Evolutionary conservation across 2,797 vertebrate species (phyloP), one percentile per base, ranked within the genome.

Genomic region (Coilia nasus): DNA sequence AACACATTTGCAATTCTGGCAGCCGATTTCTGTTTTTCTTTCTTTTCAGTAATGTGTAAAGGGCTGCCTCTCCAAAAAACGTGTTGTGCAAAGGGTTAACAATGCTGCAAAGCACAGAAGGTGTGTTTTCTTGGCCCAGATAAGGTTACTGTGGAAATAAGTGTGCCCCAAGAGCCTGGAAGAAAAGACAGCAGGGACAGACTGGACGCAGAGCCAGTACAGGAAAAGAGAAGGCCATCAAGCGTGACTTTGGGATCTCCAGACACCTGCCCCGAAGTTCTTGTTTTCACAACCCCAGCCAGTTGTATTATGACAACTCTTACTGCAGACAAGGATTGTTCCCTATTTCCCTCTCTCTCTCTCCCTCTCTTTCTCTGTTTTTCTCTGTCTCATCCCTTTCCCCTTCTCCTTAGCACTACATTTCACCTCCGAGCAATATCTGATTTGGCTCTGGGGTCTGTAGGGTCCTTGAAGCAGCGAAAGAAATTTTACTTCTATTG

Each of bases 401-500:
- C 81, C 80, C 87, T 90, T 89, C 87, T 85, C 85, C 88, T 84
- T 71, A 28, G 14, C 14, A 28, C 64, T 71, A 71, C 64, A 71
- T 71, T 71, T 71, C 64, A 71, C 64, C 64, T 71, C 64, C 12
- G 25, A 71, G 44, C 89, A 71, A 78, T 93, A 94, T 94, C 91
- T 92, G 91, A 94, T 94, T 90, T 92, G 92, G 91, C 85, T 84
- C 2, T 28, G 60, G 64, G 85, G 82, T 75, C 81, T 82, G 59
- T 87, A 85, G 35, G 85, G 89, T 92, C 91, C 91, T 91, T 83
- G 41, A 90, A 93, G 92, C 89, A 92, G 91, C 92, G 86, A 84
- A 88, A 92, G 92, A 90, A 91, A 92, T 92, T 89, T 90, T 83
- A 90, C 91, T 93, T 90, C 90, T 92, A 87, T 92, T 90, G 86